Conservation (phyloP, 2,113 vertebrate genomes). For the Calidris pygmaea region DNA sequence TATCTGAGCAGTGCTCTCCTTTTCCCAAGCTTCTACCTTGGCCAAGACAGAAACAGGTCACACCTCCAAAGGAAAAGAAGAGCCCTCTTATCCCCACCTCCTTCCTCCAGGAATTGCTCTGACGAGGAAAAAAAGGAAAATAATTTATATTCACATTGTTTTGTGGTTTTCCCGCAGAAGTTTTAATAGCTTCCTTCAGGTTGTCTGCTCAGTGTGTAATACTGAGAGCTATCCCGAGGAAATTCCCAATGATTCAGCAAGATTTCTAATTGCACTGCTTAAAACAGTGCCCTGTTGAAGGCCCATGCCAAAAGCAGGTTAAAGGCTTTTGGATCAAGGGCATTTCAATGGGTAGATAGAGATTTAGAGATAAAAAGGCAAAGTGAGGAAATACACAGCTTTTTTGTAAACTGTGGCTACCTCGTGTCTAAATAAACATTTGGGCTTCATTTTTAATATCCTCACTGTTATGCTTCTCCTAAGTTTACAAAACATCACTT, state of each 20-base stretch:
- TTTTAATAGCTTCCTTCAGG: neutral
- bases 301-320: neutral
- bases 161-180: neutral
- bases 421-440: neutral
- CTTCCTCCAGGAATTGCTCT: neutral
- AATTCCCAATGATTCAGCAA: neutral
- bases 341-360: neutral
- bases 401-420: neutral
- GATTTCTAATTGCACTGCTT: neutral
- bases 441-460: neutral
- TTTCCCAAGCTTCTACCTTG: neutral
- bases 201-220: neutral
- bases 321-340: neutral
- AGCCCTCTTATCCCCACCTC: neutral
- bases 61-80: neutral
- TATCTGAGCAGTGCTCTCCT: neutral
- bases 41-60: neutral
- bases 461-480: neutral
- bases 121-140: neutral
- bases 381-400: neutral
- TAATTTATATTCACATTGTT: neutral
- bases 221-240: neutral
- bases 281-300: rapidly evolving
- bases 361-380: neutral
- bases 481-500: neutral